phyloP scores from a whole-genome alignment of 2,797 vertebrate species.

The Syngnathus acus region DNA sequence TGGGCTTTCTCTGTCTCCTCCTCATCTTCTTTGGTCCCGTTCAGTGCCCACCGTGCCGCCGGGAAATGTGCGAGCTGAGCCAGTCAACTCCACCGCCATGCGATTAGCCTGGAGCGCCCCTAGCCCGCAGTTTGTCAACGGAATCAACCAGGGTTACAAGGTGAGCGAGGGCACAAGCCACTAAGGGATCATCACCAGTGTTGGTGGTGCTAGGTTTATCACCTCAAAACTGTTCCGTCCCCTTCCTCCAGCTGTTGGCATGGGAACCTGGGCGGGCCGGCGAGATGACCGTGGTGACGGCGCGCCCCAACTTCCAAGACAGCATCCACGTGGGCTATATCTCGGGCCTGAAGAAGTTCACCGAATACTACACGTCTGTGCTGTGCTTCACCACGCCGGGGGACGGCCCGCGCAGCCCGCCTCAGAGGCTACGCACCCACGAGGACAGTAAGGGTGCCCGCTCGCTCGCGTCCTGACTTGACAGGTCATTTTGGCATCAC shows the following conservation, averaged over 20 bases:
- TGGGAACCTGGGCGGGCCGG: slow-evolving; percentile 83
- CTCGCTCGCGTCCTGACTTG: slow-evolving; percentile 2
- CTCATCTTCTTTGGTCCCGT: slow-evolving; percentile 6
- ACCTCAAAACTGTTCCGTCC: neutral
- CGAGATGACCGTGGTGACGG: slow-evolving; percentile 80
- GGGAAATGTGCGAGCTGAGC: slow-evolving; percentile 83
- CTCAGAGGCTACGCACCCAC: slow-evolving; percentile 84
- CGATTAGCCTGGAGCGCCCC: slow-evolving; percentile 95
- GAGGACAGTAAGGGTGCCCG: slow-evolving; percentile 83
- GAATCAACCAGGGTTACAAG: slow-evolving; percentile 99
- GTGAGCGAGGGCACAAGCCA: slow-evolving; percentile 53
- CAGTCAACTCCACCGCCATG: slow-evolving; percentile 92
- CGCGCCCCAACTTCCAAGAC: slow-evolving; percentile 95
- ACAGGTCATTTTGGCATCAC: neutral
- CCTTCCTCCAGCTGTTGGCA: slow-evolving; percentile 76
- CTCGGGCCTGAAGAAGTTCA: slow-evolving; percentile 83
- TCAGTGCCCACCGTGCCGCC: slow-evolving; percentile 95
- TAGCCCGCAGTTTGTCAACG: slow-evolving; percentile 98
- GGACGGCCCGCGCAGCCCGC: slow-evolving; percentile 86
- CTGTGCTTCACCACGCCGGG: slow-evolving; percentile 96
- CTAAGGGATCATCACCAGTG: too few species aligned
- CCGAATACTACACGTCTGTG: slow-evolving; percentile 84
- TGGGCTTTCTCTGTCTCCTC: slow-evolving; percentile 6
- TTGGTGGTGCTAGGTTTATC: neutral
- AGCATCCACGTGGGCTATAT: slow-evolving; percentile 84